A percentile compares a stretch with the other conserved stretches of the same genome.
phyloP scores from a whole-genome alignment of 2,113 vertebrate species.

The Capreolus pygargus region DNA sequence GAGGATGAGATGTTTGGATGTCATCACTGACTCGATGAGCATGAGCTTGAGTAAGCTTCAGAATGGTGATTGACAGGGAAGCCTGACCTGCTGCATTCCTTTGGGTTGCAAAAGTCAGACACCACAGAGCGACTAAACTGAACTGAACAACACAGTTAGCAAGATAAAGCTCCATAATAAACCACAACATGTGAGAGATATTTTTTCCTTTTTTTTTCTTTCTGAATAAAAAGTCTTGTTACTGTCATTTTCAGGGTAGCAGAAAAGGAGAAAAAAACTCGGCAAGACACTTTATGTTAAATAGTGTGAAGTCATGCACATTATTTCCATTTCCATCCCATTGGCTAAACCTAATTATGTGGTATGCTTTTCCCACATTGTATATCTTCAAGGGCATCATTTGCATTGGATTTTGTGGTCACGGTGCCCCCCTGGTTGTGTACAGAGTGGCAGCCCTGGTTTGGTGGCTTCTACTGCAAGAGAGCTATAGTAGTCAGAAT shows the following conservation, averaged over 20 bases:
- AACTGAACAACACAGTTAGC: not conserved
- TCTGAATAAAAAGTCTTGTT: not conserved
- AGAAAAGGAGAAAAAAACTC: not conserved
- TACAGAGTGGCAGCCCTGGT: not conserved
- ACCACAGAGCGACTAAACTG: not conserved
- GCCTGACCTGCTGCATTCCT: not conserved
- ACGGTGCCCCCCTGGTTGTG: not conserved
- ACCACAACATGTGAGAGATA: not conserved
- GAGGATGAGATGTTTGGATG: not conserved
- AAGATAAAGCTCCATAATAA: not conserved
- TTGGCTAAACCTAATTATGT: not conserved
- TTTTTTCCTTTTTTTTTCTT: not conserved
- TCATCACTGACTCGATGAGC: not conserved
- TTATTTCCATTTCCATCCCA: not conserved
- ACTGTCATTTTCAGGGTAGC: not conserved
- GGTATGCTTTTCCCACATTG: not conserved
- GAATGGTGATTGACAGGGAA: not conserved
- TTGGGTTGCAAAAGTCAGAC: not conserved
- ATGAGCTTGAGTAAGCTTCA: not conserved
- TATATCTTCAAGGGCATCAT: accelerated
- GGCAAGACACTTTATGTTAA: not conserved
- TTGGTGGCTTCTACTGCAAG: not conserved
- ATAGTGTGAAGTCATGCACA: not conserved
- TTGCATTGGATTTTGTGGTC: not conserved
- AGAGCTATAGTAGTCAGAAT: not conserved